Evolutionary conservation across 2,888 invertebrate species (phyloP).

Genomic region (Tryphoninae sp.): DNA sequence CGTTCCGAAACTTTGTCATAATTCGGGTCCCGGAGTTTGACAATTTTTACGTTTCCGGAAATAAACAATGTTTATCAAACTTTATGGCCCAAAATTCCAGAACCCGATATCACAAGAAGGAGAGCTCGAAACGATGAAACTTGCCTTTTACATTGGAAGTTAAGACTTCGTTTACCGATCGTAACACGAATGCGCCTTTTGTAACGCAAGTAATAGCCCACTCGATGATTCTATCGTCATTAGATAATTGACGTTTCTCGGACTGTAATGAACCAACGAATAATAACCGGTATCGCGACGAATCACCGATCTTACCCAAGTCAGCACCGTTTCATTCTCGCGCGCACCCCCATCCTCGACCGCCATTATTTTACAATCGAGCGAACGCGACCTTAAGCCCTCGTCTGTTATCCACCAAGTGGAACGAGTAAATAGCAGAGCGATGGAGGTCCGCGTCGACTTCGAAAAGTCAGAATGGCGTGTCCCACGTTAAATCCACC

Average conservation of each 20-base stretch:
- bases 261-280: constrained; percentile 36
- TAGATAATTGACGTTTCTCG: constrained; percentile 53
- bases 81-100: too few relatives aligned
- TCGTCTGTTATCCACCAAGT: constrained; percentile 7
- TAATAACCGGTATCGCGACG: constrained; percentile 58
- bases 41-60: too few relatives aligned
- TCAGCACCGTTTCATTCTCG: constrained; percentile 13
- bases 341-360: constrained; percentile 9
- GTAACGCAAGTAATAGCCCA: constrained; percentile 56
- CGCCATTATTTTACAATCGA: constrained; percentile 28
- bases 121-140: too few relatives aligned
- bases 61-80: too few relatives aligned
- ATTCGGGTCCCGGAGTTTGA: too few relatives aligned
- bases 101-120: too few relatives aligned
- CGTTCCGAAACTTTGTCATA: too few relatives aligned
- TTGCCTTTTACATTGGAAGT: not conserved
- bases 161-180: not conserved
- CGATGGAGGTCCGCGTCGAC: not conserved
- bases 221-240: constrained; percentile 55
- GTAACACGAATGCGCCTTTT: constrained; percentile 23
- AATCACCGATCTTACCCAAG: constrained; percentile 35
- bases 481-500: not conserved
- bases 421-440: not conserved
- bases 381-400: constrained; percentile 23
- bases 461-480: constrained; percentile 17